Percentiles rank a stretch among this genome's conserved stretches.
phyloP scores from a whole-genome alignment of 2,888 invertebrate genomes.

The Busseola fusca region DNA sequence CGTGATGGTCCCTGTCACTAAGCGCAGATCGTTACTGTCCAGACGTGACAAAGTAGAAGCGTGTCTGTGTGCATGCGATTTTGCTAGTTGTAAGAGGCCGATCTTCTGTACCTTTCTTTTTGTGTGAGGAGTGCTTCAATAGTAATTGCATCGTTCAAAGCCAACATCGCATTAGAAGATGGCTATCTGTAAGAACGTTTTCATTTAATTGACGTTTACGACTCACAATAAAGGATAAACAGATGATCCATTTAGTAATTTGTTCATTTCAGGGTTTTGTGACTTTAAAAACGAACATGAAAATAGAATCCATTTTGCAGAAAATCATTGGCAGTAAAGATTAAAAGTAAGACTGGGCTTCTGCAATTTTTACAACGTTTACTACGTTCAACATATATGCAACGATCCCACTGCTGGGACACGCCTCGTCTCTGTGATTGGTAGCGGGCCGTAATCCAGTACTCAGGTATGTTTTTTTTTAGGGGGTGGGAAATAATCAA shows the following conservation, averaged over 20 bases:
- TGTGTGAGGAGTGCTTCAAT: constrained; percentile 1
- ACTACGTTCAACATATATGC: too few species aligned
- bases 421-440: neutral
- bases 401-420: too few species aligned
- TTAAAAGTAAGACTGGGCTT: neutral
- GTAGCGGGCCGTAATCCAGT: too few species aligned
- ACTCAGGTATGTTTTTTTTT: too few species aligned
- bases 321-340: too few species aligned
- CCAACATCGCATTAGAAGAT: constrained; percentile 24
- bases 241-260: constrained; percentile 26
- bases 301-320: neutral
- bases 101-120: neutral
- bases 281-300: neutral
- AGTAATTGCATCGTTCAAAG: constrained; percentile 26
- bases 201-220: constrained; percentile 37
- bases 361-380: neutral
- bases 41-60: neutral
- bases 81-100: too few species aligned
- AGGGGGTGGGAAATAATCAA: too few species aligned
- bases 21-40: neutral
- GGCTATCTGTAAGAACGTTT: constrained; percentile 13
- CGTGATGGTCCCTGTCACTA: neutral
- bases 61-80: neutral
- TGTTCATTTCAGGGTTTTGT: neutral
- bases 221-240: constrained; percentile 26